Base-by-base conservation (phyloP, 2,888 invertebrate genomes). In the Oxytorus armatus region DNA sequence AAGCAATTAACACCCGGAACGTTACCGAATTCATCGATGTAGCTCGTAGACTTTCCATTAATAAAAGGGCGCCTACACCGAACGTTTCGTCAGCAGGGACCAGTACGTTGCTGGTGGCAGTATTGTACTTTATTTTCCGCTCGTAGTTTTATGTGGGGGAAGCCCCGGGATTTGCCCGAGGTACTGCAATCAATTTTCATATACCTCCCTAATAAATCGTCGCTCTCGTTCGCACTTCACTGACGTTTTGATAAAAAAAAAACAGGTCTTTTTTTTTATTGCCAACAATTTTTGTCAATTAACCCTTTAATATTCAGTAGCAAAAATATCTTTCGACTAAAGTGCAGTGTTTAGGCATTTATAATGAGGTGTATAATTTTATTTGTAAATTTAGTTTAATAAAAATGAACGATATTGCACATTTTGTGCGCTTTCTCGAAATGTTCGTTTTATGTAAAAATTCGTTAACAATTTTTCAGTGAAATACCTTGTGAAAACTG, bases 1-100 rank as follows among this genome's bases (percentile, higher is more conserved):
- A 84, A 78, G 82, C 84, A 84, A 86, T 87, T 85, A 87, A 77
- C 85, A 86, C 82, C 82, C 57, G 21, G 53, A 66, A 70, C 59
- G n/a, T 53, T 49, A 36, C 29, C 68, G 44, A 57, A 66, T 61
- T 53, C 65, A 33, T 55, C 23, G 36, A 14, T 25, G 33, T 23
- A 25, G 11, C 16, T 18, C 25, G 29, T 2, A 53, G 18, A 51
- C 49, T 49, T 59, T 53, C 42, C 72, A 53, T 77, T 73, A 55
- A 77, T 80, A 73, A 77, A 80, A 55, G 66, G 79, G 79, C 79
- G 79, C 79, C 79, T 33, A 18, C 53, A 18, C 25, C n/a, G n/a
- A n/a, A 11, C 44, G 18, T 21, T 21, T 44, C 33, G 7, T n/a
- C 23, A 29, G 68, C 59, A 23, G 29, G 59, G n/a, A 47, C 29